Evolutionary conservation across 2,797 vertebrate species (phyloP), one percentile per base, ranked within the genome.

Genomic region (Vultur gryphus): DNA sequence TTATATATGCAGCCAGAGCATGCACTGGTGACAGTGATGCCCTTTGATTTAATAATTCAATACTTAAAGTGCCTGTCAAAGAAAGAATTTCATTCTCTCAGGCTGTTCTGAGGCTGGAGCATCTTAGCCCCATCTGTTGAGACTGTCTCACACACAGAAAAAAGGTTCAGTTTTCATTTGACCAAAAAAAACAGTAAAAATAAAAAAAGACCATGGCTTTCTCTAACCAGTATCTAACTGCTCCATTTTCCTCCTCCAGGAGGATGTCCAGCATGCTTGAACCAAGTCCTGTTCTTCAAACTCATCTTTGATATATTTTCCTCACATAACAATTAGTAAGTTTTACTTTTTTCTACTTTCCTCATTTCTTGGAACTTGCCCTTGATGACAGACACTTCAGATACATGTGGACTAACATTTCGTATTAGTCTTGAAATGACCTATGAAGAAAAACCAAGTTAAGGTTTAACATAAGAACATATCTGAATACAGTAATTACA

Each of bases 11-110:
- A 95, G 62, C 33, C 59, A 87, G 62, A 83, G 55, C 29, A 3
- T 2, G 28, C 58, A 70, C 26, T 54, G 39, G 83, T 86, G 88
- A 90, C 77, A 95, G 80, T 35, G 94, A 90, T 87, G 80, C 44
- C 79, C 89, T 77, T 77, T 73, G 75, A 85, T 91, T 95, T 59
- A 85, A 87, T 91, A 92, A 92, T 59, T 87, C 67, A 82, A 0
- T 31, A 28, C 39, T 67, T 58, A 48, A 89, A 89, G 61, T 52
- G 52, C 55, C 64, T 92, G 78, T 89, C 79, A 49, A 55, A 81
- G 46, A 43, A 62, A 70, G 51, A 64, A 48, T 83, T 80, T 76
- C 41, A 16, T 79, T 89, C 71, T 44, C 54, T 77, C 29, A 58
- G 31, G 33, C 43, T 80, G 43, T 59, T 93, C 43, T 31, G 46